Evolutionary conservation across 2,113 vertebrate species (phyloP), one percentile per base, ranked within the genome.

Genomic region (Progne subis): DNA sequence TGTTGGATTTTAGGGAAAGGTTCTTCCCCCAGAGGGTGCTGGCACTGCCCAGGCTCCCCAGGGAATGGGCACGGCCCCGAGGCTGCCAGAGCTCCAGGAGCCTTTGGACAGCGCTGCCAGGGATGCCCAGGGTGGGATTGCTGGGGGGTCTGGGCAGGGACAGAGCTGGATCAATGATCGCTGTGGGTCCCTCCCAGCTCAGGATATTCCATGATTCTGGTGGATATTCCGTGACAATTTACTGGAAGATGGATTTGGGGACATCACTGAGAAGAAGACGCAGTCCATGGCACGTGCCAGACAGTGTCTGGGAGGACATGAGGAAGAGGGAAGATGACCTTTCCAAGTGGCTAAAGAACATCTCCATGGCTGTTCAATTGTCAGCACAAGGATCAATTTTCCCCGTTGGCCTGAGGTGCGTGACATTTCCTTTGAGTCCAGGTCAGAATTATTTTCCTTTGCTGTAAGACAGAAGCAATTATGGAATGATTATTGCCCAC

Each of bases 121-220:
- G 77, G 44, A 20, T 76, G 82, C 1, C 2, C 46, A 82, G 76
- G 68, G 6, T 11, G 69, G 39, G 32, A 0, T 14, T 75, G 50
- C 1, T 74, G 77, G 69, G 77, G 52, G 0, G 18, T 29, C 69
- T 82, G 61, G 1, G 37, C 86, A 59, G 37, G 37, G 32, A 0
- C 32, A 29, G 26, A 0, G 13, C 1, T 17, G 34, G n/a, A 0
- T 71, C 2, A 2, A 1, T 52, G 32, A 4, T 41, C 53, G 14
- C 4, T 5, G 16, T 1, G 61, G 15, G 9, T 15, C 6, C 23
- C 4, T 50, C 3, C 14, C 39, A 14, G 1, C 28, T 5, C 61
- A 47, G 32, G n/a, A 46, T 0, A 29, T 53, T 60, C 46, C 6
- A 2, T 7, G 7, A 31, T 61, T 55, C 32, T 49, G 11, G 20